phyloP scores from a whole-genome alignment of 2,888 invertebrate species.

The Scaptomyza reducta region DNA sequence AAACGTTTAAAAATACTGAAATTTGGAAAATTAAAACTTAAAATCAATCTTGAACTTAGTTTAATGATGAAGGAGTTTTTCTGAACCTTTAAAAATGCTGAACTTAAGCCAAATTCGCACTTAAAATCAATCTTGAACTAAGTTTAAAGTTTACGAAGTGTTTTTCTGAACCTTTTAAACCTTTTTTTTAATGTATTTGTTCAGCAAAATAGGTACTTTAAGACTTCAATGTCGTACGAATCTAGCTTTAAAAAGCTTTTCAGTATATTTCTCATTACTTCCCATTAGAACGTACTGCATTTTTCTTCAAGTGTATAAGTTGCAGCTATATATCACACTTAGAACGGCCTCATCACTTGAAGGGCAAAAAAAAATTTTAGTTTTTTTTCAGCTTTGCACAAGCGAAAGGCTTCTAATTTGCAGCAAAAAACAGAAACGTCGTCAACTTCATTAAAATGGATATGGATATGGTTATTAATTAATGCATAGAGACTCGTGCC shows the following conservation, averaged over 20 bases:
- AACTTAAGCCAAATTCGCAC: background rate
- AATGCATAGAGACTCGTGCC: conserved; percentile 73
- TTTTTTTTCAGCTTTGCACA: too few relatives aligned
- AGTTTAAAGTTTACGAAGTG: conserved; percentile 1
- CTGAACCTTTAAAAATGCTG: background rate
- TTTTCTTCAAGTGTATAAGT: conserved; percentile 1
- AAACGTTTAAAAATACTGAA: too few relatives aligned
- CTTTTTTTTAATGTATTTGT: too few relatives aligned
- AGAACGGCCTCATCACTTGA: conserved; percentile 39
- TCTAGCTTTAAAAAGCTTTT: background rate
- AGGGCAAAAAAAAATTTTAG: conserved; percentile 37
- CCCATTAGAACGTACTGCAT: too few relatives aligned
- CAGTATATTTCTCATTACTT: background rate
- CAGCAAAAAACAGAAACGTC: conserved; percentile 3
- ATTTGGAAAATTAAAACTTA: too few relatives aligned
- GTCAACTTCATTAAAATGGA: conserved; percentile 47
- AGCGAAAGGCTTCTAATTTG: conserved; percentile 62
- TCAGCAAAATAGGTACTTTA: too few relatives aligned
- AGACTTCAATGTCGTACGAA: too few relatives aligned
- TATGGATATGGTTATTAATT: conserved; percentile 57
- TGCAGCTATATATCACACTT: conserved; percentile 5
- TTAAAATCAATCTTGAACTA: background rate
- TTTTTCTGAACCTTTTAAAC: too few relatives aligned
- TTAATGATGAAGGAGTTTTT: too few relatives aligned
- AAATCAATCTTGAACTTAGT: too few relatives aligned